phyloP scores from a whole-genome alignment of 2,113 vertebrate genomes.

The Rhinolophus sinicus region DNA sequence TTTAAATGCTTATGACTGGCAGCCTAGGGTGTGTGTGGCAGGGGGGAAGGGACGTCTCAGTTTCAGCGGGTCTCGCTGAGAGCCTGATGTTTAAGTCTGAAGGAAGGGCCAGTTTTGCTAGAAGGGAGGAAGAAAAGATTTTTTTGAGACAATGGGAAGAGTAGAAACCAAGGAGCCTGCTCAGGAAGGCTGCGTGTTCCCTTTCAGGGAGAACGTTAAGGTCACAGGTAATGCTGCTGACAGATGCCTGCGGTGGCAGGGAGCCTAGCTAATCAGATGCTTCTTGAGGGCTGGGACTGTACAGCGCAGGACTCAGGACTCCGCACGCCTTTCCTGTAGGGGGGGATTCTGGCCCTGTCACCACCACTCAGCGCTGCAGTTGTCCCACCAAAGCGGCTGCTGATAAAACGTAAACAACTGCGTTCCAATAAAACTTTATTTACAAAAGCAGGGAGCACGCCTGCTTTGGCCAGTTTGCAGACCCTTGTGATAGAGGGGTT shows the following conservation, averaged over 20 bases:
- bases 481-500: not conserved
- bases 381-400: not conserved
- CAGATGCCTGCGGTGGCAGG: accelerated
- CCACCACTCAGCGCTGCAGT: accelerated
- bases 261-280: not conserved
- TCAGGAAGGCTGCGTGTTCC: accelerated
- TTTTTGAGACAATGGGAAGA: not conserved
- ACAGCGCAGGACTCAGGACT: accelerated
- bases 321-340: not conserved
- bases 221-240: accelerated
- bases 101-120: not conserved
- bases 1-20: not conserved
- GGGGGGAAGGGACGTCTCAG: not conserved
- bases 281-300: accelerated
- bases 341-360: accelerated
- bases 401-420: too few relatives aligned
- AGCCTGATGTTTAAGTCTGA: not conserved
- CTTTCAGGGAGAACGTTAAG: accelerated
- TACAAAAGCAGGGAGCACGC: not conserved
- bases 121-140: not conserved
- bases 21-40: not conserved
- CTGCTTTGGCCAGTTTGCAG: not conserved
- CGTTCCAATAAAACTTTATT: not conserved
- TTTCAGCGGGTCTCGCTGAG: not conserved
- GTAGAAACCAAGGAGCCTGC: too few relatives aligned